Percentiles rank a stretch among this genome's conserved stretches.
Evolutionary conservation across 2,797 vertebrate genomes (phyloP).

Genomic region (Dendrocincla fuliginosa): DNA sequence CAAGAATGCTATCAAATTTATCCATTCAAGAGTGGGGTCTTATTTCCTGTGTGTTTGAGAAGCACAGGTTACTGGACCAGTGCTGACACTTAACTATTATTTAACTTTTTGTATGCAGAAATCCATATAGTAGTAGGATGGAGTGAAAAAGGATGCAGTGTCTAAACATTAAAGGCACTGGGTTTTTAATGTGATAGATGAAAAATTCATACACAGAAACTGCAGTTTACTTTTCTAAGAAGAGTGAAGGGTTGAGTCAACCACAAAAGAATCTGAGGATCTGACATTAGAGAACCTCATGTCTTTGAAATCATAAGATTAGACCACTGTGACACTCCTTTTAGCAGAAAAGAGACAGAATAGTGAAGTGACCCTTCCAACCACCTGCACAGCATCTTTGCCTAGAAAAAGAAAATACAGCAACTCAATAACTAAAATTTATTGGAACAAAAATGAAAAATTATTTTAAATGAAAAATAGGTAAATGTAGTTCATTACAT

Average conservation of each 20-base stretch:
- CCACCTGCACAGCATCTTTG: background rate
- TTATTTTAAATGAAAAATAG: background rate
- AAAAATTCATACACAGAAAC: background rate
- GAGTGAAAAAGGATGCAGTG: background rate
- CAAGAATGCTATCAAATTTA: background rate
- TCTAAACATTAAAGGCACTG: background rate
- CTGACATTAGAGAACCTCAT: background rate
- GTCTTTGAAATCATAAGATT: background rate
- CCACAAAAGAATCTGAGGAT: background rate
- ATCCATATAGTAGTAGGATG: background rate
- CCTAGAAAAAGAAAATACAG: background rate
- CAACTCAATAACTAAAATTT: background rate
- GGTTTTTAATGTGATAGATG: background rate
- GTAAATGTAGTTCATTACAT: background rate
- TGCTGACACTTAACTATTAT: background rate
- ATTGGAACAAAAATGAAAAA: background rate
- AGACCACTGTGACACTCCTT: background rate
- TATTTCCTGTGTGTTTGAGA: background rate
- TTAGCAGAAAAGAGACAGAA: background rate
- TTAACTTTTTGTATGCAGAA: background rate
- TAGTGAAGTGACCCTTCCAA: background rate
- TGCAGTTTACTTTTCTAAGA: background rate
- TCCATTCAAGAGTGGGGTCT: background rate
- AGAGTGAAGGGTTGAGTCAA: background rate
- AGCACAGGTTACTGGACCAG: background rate